phyloP scores from a whole-genome alignment of 1,140 invertebrate genomes.

The Microplitis demolitor region DNA sequence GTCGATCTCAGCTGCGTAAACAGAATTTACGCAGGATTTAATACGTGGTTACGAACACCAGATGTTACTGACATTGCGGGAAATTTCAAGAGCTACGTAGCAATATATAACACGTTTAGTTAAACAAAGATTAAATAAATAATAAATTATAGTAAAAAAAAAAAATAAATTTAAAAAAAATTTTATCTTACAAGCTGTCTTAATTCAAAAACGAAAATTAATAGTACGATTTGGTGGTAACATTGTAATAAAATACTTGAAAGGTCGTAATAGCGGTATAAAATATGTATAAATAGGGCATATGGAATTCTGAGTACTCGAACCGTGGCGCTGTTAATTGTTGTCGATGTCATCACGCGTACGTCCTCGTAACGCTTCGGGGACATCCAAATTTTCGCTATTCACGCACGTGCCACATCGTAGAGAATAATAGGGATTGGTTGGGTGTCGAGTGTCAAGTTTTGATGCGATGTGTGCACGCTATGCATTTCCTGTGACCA shows the following conservation, averaged over 20 bases:
- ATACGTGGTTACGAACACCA: slow-evolving; percentile 24
- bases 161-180: neutral
- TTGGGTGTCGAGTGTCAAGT: slow-evolving; percentile 16
- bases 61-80: slow-evolving; percentile 27
- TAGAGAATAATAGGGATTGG: neutral
- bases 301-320: neutral
- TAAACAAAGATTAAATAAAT: neutral
- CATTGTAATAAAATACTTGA: neutral
- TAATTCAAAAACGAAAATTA: no score
- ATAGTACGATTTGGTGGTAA: neutral
- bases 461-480: slow-evolving; percentile 22
- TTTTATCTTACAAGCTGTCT: neutral
- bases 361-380: neutral
- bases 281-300: neutral
- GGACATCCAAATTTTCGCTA: slow-evolving; percentile 4
- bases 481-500: slow-evolving; percentile 33
- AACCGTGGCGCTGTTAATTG: slow-evolving; percentile 12
- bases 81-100: slow-evolving; percentile 10
- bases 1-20: slow-evolving; percentile 38
- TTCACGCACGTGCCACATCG: slow-evolving; percentile 15
- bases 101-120: neutral
- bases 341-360: slow-evolving; percentile 1
- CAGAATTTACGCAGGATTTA: slow-evolving; percentile 41
- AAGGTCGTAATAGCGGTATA: neutral
- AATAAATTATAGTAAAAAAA: neutral